Evolutionary conservation across 2,888 invertebrate genomes (phyloP), one percentile per base, ranked within the genome.

Genomic region (Ommatoiulus sabulosus): DNA sequence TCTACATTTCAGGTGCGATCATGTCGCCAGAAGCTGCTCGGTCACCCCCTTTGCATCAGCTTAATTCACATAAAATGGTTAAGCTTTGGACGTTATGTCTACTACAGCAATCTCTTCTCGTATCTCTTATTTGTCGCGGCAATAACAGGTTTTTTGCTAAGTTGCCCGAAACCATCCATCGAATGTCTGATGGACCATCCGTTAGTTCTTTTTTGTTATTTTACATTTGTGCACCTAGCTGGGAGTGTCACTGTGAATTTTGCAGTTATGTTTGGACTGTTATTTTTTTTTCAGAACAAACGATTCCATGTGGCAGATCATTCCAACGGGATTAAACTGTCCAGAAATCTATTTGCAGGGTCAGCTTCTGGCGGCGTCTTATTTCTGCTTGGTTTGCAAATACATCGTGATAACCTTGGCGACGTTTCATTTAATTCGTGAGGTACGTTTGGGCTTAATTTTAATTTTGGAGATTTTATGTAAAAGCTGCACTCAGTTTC

Each of bases 11-110:
- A 92, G 92, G 93, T 93, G 44, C 90, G 91, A 15, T 91, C 92
- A 7, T 91, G 92, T 88, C 91, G 92, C 89, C 92, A 93, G 89
- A 92, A 93, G 87, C 91, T 94, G 87, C 91, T 94, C 84, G 92
- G 92, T 63, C 94, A 94, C 90, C 93, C 93, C 3, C 91, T 94
- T 88, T 93, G 93, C 86, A 92, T 93, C 10, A 92, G 92, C 43
- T 91, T 94, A 80, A 91, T 94, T 52, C 91, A 92, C 89, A 92
- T 93, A 90, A 94, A 94, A 90, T 94, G 94, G 94, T 92, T 92
- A 90, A 92, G 91, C 52, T 93, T 92, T 90, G 94, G 93, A 1
- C 92, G 93, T 88, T 92, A 92, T 90, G 91, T 94, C 89, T 94
- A 94, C 91, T 94, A 94, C 91, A 90, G 92, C 86, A 93, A 93